These are phyloP conservation scores for Zoanthus sociatus DNA, from an alignment of 92 coral and sea anemone genomes.

Conservation along the genomic window DNA sequence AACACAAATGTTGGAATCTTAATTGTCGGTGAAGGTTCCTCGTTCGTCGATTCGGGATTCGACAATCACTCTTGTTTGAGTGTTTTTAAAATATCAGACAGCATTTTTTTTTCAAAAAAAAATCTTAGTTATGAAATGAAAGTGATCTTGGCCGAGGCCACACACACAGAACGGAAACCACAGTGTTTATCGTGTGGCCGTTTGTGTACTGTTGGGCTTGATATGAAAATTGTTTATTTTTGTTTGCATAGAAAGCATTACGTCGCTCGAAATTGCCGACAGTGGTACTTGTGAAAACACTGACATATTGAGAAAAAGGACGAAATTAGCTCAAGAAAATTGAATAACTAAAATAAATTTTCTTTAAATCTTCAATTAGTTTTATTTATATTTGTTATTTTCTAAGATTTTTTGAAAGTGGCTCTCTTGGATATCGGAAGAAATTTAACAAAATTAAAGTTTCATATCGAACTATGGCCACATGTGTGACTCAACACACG, in stretches of 20 bases:
- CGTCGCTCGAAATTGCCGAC: neutral
- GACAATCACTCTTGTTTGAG: no score
- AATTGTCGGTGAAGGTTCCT: no score
- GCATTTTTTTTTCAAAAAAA: no score
- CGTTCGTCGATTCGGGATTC: no score
- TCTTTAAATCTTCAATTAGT: neutral
- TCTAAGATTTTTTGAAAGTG: neutral
- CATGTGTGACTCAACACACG: neutral
- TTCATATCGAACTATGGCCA: conserved; percentile 2
- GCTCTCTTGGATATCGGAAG: no score
- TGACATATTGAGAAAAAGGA: neutral
- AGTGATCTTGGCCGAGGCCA: neutral
- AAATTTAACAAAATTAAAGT: neutral
- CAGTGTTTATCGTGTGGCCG: neutral
- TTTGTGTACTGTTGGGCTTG: conserved; percentile 12
- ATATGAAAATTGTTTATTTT: conserved; percentile 12
- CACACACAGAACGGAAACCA: conserved; percentile 8
- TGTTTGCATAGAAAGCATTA: conserved; percentile 2
- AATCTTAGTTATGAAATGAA: no score
- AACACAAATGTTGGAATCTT: no score
- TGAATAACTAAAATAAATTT: no score
- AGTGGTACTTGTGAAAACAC: neutral
- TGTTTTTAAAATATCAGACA: no score
- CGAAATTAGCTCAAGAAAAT: neutral
- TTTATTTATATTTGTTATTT: neutral